Base-by-base conservation (phyloP, 2,888 invertebrate species). In the Aphidoletes aphidimyza region DNA sequence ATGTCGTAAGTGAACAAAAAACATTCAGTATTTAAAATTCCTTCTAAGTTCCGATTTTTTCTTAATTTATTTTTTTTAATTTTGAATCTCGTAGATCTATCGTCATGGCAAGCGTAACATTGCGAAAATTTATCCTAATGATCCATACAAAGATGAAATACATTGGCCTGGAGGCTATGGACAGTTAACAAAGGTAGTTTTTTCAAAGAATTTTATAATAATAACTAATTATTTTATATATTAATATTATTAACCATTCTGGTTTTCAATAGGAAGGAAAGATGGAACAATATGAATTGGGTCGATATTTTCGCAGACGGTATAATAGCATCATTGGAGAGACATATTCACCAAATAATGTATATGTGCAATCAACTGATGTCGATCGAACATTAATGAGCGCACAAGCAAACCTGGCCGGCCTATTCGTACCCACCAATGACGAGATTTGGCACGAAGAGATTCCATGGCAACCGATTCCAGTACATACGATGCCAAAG, bases 81-180 rank as follows among this genome's bases (percentile, higher is more conserved):
- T 47, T 47, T 47, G 47, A 17, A 39, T 47, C 47, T 17, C 9
- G 2, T 47, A 85, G 87, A 49, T 97, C 59, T 98, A 91, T 89
- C 92, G 98, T 85, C 98, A 98, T 91, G 98, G 98, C 17, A 97
- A 97, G 89, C 92, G 98, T 86, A 96, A 96, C 83, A 96, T 97
- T 0, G 91, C 95, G 0, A 90, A 92, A 22, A 92, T 94, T 0
- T 98, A 96, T 88, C 95, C 96, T 0, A 95, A 91, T 26, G 97
- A 98, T 90, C 96, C 96, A 0, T 95, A 95, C 89, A 90, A 90
- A 30, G 92, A 95, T 87, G 92, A 92, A 86, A 93, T 93, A 1
- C 90, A 91, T 78, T 98, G 97, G 97, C 95, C 96, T 0, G 94
- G 93, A 11, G 95, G 94, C 86, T 97, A 22, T 91, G 97, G 97